These are phyloP conservation scores for Calliphora vomitoria DNA, from an alignment of 2,888 invertebrate genomes.

Conservation along the genomic window DNA sequence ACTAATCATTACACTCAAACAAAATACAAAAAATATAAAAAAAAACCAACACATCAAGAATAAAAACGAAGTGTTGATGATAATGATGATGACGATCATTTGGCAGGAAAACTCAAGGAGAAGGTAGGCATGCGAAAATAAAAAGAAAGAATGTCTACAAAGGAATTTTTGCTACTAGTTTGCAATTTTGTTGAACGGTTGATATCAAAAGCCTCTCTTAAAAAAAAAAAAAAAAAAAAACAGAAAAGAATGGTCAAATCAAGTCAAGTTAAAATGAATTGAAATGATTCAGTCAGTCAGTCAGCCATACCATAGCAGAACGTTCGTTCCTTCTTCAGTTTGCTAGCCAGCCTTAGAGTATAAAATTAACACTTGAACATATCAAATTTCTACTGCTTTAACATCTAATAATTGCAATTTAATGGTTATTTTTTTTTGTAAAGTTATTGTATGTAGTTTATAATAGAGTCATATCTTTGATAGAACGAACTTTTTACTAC, in stretches of 20 bases:
- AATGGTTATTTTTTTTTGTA: conserved; percentile 54
- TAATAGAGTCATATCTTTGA: conserved; percentile 66
- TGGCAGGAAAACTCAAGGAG: conserved; percentile 29
- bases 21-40: not conserved
- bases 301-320: not conserved
- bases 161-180: conserved; percentile 67
- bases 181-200: conserved; percentile 67
- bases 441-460: conserved; percentile 14
- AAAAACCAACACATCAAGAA: conserved; percentile 36
- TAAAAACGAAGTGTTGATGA: conserved; percentile 68
- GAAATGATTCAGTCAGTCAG: conserved; percentile 34
- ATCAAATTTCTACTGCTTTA: conserved; percentile 76
- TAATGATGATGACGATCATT: conserved; percentile 64
- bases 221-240: not conserved
- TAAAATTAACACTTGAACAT: conserved; percentile 83
- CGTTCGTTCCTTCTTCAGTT: not conserved
- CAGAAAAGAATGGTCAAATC: conserved; percentile 35
- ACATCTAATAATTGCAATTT: conserved; percentile 68
- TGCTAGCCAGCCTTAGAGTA: conserved; percentile 47
- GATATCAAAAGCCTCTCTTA: conserved; percentile 66
- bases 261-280: conserved; percentile 45
- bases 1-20: conserved; percentile 69
- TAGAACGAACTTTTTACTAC: conserved; percentile 6
- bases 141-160: conserved; percentile 37
- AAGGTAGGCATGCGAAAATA: not conserved